Base-by-base conservation (phyloP, 2,797 vertebrate species). In the Rhinella marina region DNA sequence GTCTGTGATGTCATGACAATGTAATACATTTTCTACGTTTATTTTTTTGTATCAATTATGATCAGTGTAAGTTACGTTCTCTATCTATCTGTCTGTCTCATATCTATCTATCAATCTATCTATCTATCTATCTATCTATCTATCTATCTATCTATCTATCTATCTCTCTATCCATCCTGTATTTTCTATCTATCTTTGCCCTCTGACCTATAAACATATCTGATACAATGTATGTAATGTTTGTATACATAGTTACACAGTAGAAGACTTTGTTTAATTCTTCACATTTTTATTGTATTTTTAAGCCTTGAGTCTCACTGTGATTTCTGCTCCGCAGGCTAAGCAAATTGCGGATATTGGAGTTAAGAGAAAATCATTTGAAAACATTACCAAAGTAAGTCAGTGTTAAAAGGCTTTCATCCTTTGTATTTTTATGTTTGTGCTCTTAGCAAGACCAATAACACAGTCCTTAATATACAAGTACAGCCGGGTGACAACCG, bases 381-480 rank as follows among this genome's bases (percentile, higher is more conserved):
- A 99, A 99, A 97, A 99, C 97, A 89, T 97, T 99, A 96, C 98
- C 98, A 98, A 99, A 99, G 98, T 99, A 96, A 97, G 97, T 96
- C 88, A 4, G 21, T 41, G 59, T 21, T n/a, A 68, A 5, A 11
- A 25, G 7, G 16, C 13, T 16, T 29, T 27, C 12, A 2, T 68
- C 27, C 14, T 25, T 66, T 11, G 13, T 7, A 27, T 68, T 27
- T 27, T 68, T 29, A 3, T 29, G 25, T 68, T 68, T 68, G 41
- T 29, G 13, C n/a, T 66, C 23, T n/a, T 66, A 27, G 11, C 25
- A 57, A 59, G 25, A 7, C 5, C 13, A 68, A n/a, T 29, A 29
- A 29, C 12, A 29, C 16, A 32, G 6, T 32, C 16, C 32, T 19
- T 23, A 14, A 9, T 19, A 0, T 66, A 66, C 29, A 19, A 8